phyloP scores from a whole-genome alignment of 2,888 invertebrate species.

The Lottia gigantea region DNA sequence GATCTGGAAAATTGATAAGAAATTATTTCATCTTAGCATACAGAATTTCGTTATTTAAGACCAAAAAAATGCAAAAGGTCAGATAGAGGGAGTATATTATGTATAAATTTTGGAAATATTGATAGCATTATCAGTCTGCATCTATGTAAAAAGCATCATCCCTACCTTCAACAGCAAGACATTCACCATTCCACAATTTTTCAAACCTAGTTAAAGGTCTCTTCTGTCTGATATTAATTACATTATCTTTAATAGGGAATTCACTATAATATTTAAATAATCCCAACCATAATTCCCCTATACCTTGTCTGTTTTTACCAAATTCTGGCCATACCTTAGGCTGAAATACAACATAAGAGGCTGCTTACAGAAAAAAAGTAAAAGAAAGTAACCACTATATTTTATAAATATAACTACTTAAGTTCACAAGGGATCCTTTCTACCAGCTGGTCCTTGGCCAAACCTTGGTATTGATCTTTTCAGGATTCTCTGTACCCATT shows the following conservation, averaged over 20 bases:
- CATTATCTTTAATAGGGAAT: slow-evolving; percentile 71
- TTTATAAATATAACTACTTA: not conserved
- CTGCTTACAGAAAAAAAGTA: not conserved
- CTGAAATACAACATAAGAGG: slow-evolving; percentile 41
- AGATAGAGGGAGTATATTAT: no score
- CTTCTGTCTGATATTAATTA: slow-evolving; percentile 70
- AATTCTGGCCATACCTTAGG: slow-evolving; percentile 68
- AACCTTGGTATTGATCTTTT: no score
- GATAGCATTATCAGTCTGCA: no score
- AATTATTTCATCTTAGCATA: not conserved
- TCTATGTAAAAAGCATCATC: no score
- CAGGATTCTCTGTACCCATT: no score
- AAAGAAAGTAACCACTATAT: no score
- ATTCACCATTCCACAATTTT: slow-evolving; percentile 72
- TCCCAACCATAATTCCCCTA: slow-evolving; percentile 72
- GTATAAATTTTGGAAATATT: no score
- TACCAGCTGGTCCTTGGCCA: no score
- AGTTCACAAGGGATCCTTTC: not conserved
- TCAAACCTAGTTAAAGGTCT: slow-evolving; percentile 70
- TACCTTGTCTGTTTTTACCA: slow-evolving; percentile 68
- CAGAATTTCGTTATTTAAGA: no score
- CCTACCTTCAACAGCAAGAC: slow-evolving; percentile 73
- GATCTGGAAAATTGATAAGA: slow-evolving; percentile 68
- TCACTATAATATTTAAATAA: slow-evolving; percentile 72
- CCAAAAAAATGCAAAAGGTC: no score